A percentile compares a stretch with the other conserved stretches of the same genome.
phyloP scores from a whole-genome alignment of 2,797 vertebrate genomes.

The Phalloptychus januarius region DNA sequence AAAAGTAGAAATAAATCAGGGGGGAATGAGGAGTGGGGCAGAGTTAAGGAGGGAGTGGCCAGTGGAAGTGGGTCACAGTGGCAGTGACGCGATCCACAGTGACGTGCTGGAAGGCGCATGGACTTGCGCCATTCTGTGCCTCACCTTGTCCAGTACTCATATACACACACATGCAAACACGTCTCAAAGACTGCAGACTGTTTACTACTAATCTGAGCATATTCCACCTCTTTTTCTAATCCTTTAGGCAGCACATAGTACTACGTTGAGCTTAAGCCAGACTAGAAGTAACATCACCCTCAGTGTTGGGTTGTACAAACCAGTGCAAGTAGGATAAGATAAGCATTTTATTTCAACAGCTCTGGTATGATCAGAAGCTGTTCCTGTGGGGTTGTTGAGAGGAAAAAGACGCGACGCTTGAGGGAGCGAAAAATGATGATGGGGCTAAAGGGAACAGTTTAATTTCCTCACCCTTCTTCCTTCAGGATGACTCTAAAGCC shows the following conservation, averaged over 20 bases:
- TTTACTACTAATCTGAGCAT: constrained; percentile 31
- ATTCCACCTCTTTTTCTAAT: constrained; percentile 26
- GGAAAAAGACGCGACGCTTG: constrained; percentile 21
- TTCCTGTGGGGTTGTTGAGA: constrained; percentile 7
- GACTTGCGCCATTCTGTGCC: constrained; percentile 54
- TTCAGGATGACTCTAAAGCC: constrained; percentile 36
- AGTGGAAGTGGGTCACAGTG: constrained; percentile 74
- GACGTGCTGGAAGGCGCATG: constrained; percentile 45
- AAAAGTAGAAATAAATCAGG: constrained; percentile 10
- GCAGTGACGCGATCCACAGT: constrained; percentile 66
- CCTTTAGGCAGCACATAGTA: constrained; percentile 28
- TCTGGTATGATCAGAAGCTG: constrained; percentile 33
- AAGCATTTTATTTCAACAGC: constrained; percentile 36
- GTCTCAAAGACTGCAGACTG: not conserved
- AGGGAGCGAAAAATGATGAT: constrained; percentile 24
- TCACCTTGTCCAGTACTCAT: constrained; percentile 49
- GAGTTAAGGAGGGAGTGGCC: constrained; percentile 58
- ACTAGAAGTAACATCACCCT: constrained; percentile 32
- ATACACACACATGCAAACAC: not conserved
- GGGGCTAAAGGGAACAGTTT: constrained; percentile 39
- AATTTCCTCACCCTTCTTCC: constrained; percentile 58
- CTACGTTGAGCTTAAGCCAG: constrained; percentile 37
- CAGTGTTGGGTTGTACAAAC: constrained; percentile 10
- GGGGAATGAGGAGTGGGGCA: constrained; percentile 38
- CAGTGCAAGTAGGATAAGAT: constrained; percentile 18